Base-by-base conservation (phyloP, 2,888 invertebrate genomes). In the Mimas tiliae region DNA sequence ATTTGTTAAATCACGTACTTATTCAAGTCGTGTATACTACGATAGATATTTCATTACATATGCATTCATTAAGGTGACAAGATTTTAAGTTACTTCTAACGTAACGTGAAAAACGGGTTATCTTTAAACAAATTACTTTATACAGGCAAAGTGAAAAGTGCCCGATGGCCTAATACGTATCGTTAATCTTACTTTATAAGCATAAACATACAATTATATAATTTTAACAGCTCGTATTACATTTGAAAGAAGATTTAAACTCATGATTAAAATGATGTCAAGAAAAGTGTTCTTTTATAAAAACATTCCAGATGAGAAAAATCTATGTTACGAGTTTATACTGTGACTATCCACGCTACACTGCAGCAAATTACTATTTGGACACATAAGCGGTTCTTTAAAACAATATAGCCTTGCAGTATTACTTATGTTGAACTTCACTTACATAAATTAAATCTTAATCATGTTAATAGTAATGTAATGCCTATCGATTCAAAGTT, bases 241-340 rank as follows among this genome's bases (percentile, higher is more conserved):
- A 65, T 65, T 65, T 48, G 48, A 65, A 58, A 65, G 65, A 55
- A 45, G 33, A 33, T 55, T 47, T 47, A 65, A 48, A 58, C 34
- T 58, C 55, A 65, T 58, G 65, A 62, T 66, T 68, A 67, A 68
- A 69, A 72, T 70, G 63, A 45, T 70, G 67, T 72, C 50, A 65
- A 58, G 65, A 67, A 71, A 68, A 72, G 71, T 55, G 75, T 79
- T 78, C 78, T 80, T 80, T 83, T 86, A 86, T 87, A 89, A 80
- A 85, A 90, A 90, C 80, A 87, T 89, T 90, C 89, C 87, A 87
- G 79, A 86, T 83, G 87, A 87, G 88, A 83, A 48, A 34, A 14
- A 58, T 33, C 21, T 53, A 48, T 58, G 48, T 53, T 53, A 33
- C 42, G 55, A 65, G 65, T 70, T 70, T 74, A 77, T 71, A 38